Base-by-base conservation (phyloP, 2,113 vertebrate genomes). In the Grammomys surdaster region DNA sequence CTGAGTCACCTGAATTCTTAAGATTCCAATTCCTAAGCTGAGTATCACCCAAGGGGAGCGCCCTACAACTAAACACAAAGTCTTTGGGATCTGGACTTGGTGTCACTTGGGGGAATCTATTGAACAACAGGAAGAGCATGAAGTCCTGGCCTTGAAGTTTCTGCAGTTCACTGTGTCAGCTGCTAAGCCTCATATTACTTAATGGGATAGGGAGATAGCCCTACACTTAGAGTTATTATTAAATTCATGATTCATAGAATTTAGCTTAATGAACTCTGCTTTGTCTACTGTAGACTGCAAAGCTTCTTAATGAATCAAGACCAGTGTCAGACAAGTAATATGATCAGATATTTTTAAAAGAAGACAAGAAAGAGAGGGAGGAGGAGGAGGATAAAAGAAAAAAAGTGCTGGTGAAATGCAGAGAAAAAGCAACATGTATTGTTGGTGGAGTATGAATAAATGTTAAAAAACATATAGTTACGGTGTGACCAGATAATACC, bases 31-130 rank as follows among this genome's bases (percentile, higher is more conserved):
- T 75, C 20, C 33, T 16, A 36, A 56, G 26, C 63, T 70, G 26
- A 73, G 65, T 88, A 94, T 76, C 92, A 85, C 56, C 43, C 88
- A 94, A 28, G 40, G 65, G 20, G 82, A 51, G 78, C 87, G 73
- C 86, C 92, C 7, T 31, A 22, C 20, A 87, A 17, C 33, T 58
- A 54, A 93, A 46, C 72, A 54, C 56, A 28, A 36, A 73, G 12
- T 75, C 40, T 48, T 63, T 20, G 58, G 63, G 75, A 88, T 75
- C 33, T 94, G 46, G 24, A 78, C 54, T 93, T 73, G 58, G 43
- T 56, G 33, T 36, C 87, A 58, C 40, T 69, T 60, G 43, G 17
- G 11, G 46, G 16, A 94, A 28, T 73, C 36, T 24, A 7, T 22
- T 12, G 40, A 82, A 4, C 36, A 40, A 26, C 11, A 1, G 36